Evolutionary conservation across 2,113 vertebrate genomes (phyloP).

Genomic region (Ochotona curzoniae): DNA sequence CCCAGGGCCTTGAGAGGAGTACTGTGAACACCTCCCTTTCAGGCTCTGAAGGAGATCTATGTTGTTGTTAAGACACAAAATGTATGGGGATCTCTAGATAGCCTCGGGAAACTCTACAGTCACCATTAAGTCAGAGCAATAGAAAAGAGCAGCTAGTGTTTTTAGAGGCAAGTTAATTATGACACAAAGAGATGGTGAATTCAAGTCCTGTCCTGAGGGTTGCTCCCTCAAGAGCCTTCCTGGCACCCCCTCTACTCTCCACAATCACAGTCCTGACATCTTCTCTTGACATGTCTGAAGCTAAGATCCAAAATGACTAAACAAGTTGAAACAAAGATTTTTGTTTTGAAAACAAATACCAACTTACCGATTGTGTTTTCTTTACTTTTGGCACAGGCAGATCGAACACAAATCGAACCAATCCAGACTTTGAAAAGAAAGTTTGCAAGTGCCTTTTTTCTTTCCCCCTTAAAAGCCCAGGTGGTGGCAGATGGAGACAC

Average conservation of each 20-base stretch:
- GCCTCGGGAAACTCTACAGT: background rate
- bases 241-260: accelerated
- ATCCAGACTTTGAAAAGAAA: slow-evolving; percentile 45
- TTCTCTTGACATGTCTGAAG: background rate
- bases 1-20: too few relatives aligned
- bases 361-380: background rate
- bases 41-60: background rate
- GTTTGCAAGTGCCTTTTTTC: background rate
- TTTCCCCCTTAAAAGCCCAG: background rate
- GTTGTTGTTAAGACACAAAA: background rate
- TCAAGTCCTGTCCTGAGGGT: too few relatives aligned
- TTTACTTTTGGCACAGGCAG: background rate
- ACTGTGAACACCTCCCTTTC: background rate
- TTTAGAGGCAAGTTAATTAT: background rate
- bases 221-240: background rate
- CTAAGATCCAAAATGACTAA: background rate
- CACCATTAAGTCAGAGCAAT: slow-evolving; percentile 1
- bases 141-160: background rate
- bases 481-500: slow-evolving; percentile 25
- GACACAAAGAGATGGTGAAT: background rate
- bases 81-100: background rate
- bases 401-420: background rate
- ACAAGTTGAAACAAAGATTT: background rate
- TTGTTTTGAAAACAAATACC: background rate
- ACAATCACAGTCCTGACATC: background rate